phyloP scores from a whole-genome alignment of 2,113 vertebrate genomes.

The Prochilodus magdalenae region DNA sequence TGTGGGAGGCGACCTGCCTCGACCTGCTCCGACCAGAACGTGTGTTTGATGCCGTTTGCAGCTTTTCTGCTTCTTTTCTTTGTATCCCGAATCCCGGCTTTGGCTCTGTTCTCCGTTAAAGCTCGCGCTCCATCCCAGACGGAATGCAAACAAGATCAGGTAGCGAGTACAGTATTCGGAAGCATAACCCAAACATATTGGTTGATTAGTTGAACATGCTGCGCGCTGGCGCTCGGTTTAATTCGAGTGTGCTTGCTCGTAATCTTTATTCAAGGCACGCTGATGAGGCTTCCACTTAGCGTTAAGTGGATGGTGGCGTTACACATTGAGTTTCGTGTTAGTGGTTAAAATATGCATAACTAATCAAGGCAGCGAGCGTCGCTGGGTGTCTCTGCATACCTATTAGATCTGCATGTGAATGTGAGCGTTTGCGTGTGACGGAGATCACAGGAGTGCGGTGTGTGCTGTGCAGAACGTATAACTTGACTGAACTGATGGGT shows the following conservation, averaged over 20 bases:
- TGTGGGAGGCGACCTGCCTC: background rate
- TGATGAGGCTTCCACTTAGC: conserved; percentile 72
- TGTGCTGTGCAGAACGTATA: background rate
- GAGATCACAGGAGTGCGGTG: background rate
- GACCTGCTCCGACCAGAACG: background rate
- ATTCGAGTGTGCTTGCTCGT: conserved; percentile 55
- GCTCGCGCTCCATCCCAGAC: background rate
- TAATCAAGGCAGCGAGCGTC: conserved; percentile 60
- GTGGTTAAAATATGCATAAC: conserved; percentile 71
- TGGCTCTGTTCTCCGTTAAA: background rate
- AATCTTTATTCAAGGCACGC: conserved; percentile 71
- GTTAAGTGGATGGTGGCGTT: conserved; percentile 66
- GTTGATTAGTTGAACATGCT: conserved; percentile 28
- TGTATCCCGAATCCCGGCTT: background rate
- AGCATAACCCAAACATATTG: conserved; percentile 3
- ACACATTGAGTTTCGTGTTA: conserved; percentile 70
- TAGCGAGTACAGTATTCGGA: background rate
- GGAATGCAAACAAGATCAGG: background rate
- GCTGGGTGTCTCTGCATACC: conserved; percentile 56
- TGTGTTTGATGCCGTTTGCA: background rate
- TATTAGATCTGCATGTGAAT: conserved; percentile 49
- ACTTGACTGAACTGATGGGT: background rate
- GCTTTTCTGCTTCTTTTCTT: background rate
- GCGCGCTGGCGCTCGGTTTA: conserved; percentile 61
- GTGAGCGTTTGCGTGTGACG: background rate